Conservation (phyloP, 2,113 vertebrate genomes). For the Notarius quadriscutis region DNA sequence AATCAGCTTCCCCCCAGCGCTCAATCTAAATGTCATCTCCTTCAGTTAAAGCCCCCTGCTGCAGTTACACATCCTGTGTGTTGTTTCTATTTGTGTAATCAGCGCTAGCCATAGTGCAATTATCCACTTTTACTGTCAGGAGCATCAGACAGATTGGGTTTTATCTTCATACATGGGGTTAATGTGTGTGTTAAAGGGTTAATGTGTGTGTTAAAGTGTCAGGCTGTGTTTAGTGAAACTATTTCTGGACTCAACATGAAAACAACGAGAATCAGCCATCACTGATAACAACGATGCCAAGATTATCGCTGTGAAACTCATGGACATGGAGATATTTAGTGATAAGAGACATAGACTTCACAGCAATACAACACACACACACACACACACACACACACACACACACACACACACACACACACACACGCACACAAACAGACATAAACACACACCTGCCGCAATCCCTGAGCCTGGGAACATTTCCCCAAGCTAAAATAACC, state of each 20-base stretch:
- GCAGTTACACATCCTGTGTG: not conserved
- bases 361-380: not conserved
- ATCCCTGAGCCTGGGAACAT: not conserved
- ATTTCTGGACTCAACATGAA: not conserved
- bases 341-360: not conserved
- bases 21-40: not conserved
- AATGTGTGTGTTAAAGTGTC: not conserved
- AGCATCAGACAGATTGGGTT: not conserved
- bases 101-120: not conserved
- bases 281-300: not conserved
- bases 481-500: conserved; percentile 37
- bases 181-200: conserved; percentile 19
- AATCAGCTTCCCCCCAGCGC: not conserved
- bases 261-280: not conserved
- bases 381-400: not conserved
- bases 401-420: not conserved
- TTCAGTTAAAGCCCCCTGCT: not conserved
- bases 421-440: not conserved
- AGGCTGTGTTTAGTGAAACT: not conserved
- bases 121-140: not conserved
- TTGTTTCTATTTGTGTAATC: not conserved
- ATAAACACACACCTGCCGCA: not conserved
- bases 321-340: not conserved
- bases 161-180: not conserved
- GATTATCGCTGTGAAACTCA: not conserved